Base-by-base conservation (phyloP, 1,140 invertebrate species). In the Diprion similis region DNA sequence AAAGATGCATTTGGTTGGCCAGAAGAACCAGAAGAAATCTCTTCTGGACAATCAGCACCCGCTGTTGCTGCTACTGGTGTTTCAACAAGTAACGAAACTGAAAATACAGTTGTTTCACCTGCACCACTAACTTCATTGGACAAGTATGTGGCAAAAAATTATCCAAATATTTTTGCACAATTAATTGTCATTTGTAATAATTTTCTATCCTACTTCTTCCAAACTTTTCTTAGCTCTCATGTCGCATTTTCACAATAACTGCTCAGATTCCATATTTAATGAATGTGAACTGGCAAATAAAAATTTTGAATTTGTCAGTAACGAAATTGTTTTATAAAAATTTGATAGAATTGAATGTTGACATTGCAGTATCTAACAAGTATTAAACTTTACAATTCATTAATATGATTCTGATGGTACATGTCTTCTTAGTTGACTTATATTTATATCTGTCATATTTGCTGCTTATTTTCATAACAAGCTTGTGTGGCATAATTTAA, bases 1-100 rank as follows among this genome's bases (percentile, higher is more conserved):
- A 99, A 99, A 89, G 97, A 99, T 84, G 90, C 93, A 0, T 98
- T 99, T 87, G 97, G 97, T 65, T 99, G 97, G 98, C 97, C 97
- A 0, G 97, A 99, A 86, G 97, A 99, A 82, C 92, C 91, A 13
- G 97, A 98, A 81, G 97, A 98, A 75, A 91, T 93, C 46, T 87
- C 92, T 8, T 89, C 92, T 71, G 89, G 91, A 74, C 89, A 90
- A 47, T 87, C 91, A 4, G 88, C 90, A 15, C 81, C 87, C 6
- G 86, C 86, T 10, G 84, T 84, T 46, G 75, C 81, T 24, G 73
- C 83, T 19, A 73, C 83, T 7, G 82, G 82, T 48, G 78, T 83
- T 24, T 76, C 83, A 7, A 80, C 86, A n/a, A 82, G 78, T 68
- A 87, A 81, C 46, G 84, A 88, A 73, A 78, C 83, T 51, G 90